Percentiles rank a stretch among this genome's conserved stretches.
Conservation (phyloP, 2,113 vertebrate genomes). For the Dasypus novemcinctus region DNA sequence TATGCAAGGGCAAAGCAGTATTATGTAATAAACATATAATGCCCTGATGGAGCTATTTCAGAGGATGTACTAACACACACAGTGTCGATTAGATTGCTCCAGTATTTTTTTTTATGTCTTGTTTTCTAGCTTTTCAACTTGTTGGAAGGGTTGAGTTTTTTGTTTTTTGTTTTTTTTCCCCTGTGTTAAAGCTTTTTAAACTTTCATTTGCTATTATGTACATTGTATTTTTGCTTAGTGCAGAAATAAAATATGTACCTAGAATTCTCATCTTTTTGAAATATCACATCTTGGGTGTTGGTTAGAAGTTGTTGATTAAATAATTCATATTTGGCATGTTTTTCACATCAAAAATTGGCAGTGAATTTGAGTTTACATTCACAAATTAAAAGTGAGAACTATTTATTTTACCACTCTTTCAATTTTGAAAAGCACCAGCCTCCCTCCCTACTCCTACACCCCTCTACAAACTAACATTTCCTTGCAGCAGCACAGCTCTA, state of each 20-base stretch:
- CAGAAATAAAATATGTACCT: background rate
- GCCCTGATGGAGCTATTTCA: constrained; percentile 40
- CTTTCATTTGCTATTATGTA: constrained; percentile 19
- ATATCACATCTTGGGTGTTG: background rate
- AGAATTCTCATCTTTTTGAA: constrained; percentile 39
- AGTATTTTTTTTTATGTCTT: constrained; percentile 16
- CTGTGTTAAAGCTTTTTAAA: constrained; percentile 29
- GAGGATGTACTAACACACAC: background rate
- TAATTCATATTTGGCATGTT: constrained; percentile 29
- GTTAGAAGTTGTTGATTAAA: constrained; percentile 22
- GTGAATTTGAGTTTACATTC: background rate
- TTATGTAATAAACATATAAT: constrained; percentile 76
- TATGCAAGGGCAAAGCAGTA: constrained; percentile 73
- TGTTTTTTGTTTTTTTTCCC: too few relatives aligned
- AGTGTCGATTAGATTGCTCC: background rate
- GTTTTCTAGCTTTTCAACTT: constrained; percentile 19
- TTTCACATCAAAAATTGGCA: background rate
- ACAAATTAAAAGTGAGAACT: constrained; percentile 17
- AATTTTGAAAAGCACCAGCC: constrained; percentile 26
- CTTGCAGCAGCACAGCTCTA: constrained; percentile 68
- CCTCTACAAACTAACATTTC: constrained; percentile 50
- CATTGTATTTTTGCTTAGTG: constrained; percentile 34
- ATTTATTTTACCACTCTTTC: background rate
- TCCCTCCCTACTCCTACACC: background rate
- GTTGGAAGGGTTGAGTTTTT: background rate